Conservation (phyloP, 2,113 vertebrate species). For the Atherinomorus stipes region DNA sequence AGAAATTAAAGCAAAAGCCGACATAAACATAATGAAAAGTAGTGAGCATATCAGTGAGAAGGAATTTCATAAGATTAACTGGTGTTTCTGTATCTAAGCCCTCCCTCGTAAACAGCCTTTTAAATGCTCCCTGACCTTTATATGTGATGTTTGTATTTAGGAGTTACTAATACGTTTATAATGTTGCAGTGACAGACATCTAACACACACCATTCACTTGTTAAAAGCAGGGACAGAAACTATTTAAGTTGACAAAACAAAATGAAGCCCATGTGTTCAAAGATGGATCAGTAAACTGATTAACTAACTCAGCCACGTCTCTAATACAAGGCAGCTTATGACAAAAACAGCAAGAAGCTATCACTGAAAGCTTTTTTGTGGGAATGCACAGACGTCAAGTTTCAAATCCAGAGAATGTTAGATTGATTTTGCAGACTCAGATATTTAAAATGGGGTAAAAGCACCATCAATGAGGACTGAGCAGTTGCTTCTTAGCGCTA, state of each 20-base stretch:
- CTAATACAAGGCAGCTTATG: conserved; percentile 21
- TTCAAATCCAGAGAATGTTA: conserved; percentile 25
- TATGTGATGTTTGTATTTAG: conserved; percentile 16
- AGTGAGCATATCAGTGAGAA: not conserved
- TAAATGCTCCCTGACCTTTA: not conserved
- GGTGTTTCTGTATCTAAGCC: not conserved
- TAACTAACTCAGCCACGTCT: conserved; percentile 10
- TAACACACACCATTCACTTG: conserved; percentile 27
- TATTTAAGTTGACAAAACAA: conserved; percentile 36
- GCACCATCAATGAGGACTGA: conserved; percentile 24
- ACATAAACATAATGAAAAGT: conserved; percentile 2
- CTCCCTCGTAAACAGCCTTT: not conserved
- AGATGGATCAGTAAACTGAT: conserved; percentile 35
- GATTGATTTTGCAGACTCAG: conserved; percentile 12
- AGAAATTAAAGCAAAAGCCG: conserved; percentile 31
- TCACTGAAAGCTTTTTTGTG: conserved; percentile 30
- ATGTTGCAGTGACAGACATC: conserved; percentile 27
- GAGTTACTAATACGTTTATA: conserved; percentile 12
- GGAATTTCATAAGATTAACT: not conserved
- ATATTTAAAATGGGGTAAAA: conserved; percentile 26
- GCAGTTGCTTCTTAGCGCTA: conserved; percentile 23
- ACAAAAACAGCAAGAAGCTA: not conserved
- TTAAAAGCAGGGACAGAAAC: conserved; percentile 28
- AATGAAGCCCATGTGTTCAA: conserved; percentile 25
- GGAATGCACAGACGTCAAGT: conserved; percentile 53